A percentile compares a stretch with the other conserved stretches of the same genome.
These are phyloP conservation scores for Cacoxenus indagator DNA, from an alignment of 2,888 invertebrate species.

Conservation along the genomic window DNA sequence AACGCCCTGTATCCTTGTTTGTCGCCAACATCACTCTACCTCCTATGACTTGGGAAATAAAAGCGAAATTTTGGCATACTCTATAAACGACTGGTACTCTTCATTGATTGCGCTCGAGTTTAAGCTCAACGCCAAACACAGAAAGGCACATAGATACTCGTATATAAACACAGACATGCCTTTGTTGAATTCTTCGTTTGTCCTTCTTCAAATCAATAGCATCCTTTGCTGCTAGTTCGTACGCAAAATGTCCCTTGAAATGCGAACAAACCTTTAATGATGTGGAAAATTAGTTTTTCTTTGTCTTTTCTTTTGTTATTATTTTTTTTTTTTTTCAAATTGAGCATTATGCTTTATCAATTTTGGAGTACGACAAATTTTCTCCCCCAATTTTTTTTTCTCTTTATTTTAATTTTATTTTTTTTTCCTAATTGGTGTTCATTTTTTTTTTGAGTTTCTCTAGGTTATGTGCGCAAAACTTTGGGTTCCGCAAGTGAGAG, in stretches of 20 bases:
- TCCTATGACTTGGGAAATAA: slow-evolving; percentile 4
- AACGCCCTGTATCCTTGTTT: not conserved
- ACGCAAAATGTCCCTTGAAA: slow-evolving; percentile 31
- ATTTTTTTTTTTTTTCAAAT: not conserved
- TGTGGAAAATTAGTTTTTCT: slow-evolving; percentile 58
- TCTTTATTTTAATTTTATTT: slow-evolving; percentile 1
- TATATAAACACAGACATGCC: not conserved
- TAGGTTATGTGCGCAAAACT: slow-evolving; percentile 58
- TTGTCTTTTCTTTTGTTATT: slow-evolving; percentile 2
- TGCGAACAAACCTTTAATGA: slow-evolving; percentile 56
- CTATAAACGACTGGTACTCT: slow-evolving; percentile 7
- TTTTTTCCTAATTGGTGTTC: slow-evolving; percentile 26
- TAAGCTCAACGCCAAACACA: slow-evolving; percentile 1
- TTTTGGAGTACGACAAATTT: not conserved
- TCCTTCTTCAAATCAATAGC: slow-evolving; percentile 22
- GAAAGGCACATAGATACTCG: not conserved
- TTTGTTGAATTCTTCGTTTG: slow-evolving; percentile 3
- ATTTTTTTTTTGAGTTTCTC: slow-evolving; percentile 59
- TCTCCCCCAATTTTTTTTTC: slow-evolving; percentile 18
- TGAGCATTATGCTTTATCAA: not conserved
- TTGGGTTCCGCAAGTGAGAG: slow-evolving; percentile 13
- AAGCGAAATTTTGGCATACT: slow-evolving; percentile 23
- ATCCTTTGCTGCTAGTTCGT: slow-evolving; percentile 10
- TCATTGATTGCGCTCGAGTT: slow-evolving; percentile 16
- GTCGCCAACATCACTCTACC: slow-evolving; percentile 2